Conservation (phyloP, 2,113 vertebrate genomes). For the Centrocercus urophasianus region DNA sequence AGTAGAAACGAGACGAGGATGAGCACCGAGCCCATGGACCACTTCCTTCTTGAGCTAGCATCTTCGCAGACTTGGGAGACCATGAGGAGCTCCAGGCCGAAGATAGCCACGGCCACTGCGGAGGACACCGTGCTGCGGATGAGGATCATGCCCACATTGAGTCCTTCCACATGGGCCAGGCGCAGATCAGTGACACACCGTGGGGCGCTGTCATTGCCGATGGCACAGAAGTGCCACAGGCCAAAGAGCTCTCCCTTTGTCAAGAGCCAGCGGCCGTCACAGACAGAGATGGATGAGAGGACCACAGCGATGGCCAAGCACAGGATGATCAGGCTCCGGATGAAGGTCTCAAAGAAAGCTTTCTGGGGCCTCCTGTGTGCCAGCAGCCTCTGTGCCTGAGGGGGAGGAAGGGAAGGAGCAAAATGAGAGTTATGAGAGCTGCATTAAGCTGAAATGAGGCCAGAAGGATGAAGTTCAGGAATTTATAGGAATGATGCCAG, state of each 20-base stretch:
- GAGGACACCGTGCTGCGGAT: slow-evolving; percentile 74
- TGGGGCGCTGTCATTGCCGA: not conserved
- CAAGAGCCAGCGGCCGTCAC: slow-evolving; percentile 85
- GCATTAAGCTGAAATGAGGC: not conserved
- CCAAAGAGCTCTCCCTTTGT: slow-evolving; percentile 72
- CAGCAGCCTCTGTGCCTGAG: slow-evolving; percentile 66
- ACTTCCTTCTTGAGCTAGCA: slow-evolving; percentile 65
- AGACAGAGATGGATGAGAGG: slow-evolving; percentile 82
- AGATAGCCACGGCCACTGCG: slow-evolving; percentile 82
- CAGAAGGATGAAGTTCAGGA: not conserved
- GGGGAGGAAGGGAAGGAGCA: not conserved
- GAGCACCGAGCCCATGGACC: slow-evolving; percentile 79
- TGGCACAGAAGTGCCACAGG: slow-evolving; percentile 83
- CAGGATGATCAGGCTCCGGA: slow-evolving; percentile 81
- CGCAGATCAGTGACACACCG: slow-evolving; percentile 77
- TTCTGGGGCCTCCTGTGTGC: not conserved
- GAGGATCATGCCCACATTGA: slow-evolving; percentile 70
- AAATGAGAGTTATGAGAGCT: not conserved
- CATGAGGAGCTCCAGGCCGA: slow-evolving; percentile 87
- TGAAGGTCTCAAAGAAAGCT: slow-evolving; percentile 79
- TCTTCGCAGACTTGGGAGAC: slow-evolving; percentile 86
- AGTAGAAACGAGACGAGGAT: slow-evolving; percentile 77
- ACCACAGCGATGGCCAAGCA: slow-evolving; percentile 78
- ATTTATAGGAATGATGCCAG: not conserved
- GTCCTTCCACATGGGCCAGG: slow-evolving; percentile 64